A percentile compares a stretch with the other conserved stretches of the same genome.
phyloP scores from a whole-genome alignment of 2,888 invertebrate species.

The Helobdella robusta region DNA sequence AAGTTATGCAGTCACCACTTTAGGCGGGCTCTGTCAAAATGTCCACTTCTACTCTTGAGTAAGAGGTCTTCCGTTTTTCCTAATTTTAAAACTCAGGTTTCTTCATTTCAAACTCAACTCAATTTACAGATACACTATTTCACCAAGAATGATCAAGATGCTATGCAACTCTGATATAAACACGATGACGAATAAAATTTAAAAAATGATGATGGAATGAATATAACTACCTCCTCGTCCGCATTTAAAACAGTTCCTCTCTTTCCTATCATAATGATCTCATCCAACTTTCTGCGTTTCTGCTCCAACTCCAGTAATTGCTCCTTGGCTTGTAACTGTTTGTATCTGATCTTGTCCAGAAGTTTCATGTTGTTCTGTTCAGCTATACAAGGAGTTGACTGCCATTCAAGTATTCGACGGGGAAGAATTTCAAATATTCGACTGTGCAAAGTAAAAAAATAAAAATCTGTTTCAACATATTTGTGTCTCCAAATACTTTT shows the following conservation, averaged over 20 bases:
- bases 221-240: slow-evolving; percentile 38
- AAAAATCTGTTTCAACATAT: too few species aligned
- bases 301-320: slow-evolving; percentile 55
- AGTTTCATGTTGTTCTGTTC: slow-evolving; percentile 65
- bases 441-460: slow-evolving; percentile 37
- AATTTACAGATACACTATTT: too few species aligned
- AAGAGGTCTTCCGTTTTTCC: too few species aligned
- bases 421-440: slow-evolving; percentile 63
- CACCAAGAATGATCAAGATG: too few species aligned
- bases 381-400: slow-evolving; percentile 71
- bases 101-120: too few species aligned
- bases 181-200: too few species aligned
- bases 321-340: slow-evolving; percentile 67
- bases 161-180: too few species aligned
- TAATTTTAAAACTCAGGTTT: too few species aligned
- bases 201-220: not conserved
- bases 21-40: too few species aligned
- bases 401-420: slow-evolving; percentile 85
- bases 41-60: too few species aligned
- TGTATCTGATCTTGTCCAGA: slow-evolving; percentile 63
- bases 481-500: too few species aligned
- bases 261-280: slow-evolving; percentile 68
- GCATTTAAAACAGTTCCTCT: slow-evolving; percentile 12
- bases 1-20: too few species aligned
- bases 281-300: slow-evolving; percentile 61